Percentiles rank a stretch among this genome's conserved stretches.
Conservation (phyloP, 2,797 vertebrate genomes). For the Arctocebus calabarensis region DNA sequence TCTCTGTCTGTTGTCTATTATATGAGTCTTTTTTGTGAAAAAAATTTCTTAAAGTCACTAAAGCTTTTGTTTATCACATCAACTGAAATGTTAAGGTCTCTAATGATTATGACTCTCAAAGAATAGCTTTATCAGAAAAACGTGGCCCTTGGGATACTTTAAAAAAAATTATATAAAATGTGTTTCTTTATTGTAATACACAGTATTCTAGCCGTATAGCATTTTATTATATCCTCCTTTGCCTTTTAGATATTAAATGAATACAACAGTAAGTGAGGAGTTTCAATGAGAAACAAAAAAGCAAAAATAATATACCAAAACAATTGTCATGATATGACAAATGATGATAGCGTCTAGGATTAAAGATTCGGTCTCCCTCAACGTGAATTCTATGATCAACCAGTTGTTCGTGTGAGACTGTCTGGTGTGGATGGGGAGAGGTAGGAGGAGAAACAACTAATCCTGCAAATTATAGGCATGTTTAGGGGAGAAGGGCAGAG, state of each 20-base stretch:
- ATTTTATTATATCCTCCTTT: constrained; percentile 26
- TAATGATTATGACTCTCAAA: constrained; percentile 39
- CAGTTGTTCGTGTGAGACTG: constrained; percentile 3
- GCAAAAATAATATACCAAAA: not conserved
- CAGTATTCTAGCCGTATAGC: not conserved
- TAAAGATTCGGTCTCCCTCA: not conserved
- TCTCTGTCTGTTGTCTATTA: constrained; percentile 57
- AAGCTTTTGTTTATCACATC: constrained; percentile 47
- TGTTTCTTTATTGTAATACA: constrained; percentile 30
- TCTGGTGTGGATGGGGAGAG: not conserved
- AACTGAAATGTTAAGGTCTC: constrained; percentile 59
- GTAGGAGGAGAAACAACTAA: not conserved
- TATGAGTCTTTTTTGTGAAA: constrained; percentile 1
- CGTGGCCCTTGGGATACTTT: constrained; percentile 1
- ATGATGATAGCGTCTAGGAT: not conserved
- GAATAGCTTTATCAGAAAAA: constrained; percentile 45
- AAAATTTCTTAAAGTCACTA: not conserved
- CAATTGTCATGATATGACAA: not conserved
- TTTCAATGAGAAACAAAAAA: constrained; percentile 51
- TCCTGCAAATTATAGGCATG: not conserved
- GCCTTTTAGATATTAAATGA: constrained; percentile 28
- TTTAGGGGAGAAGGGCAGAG: not conserved
- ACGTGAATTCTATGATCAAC: not conserved
- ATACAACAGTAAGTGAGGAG: not conserved
- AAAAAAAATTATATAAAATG: not conserved